Evolutionary conservation across 2,888 invertebrate species (phyloP), one percentile per base, ranked within the genome.

Genomic region (Cantharis flavilabris): DNA sequence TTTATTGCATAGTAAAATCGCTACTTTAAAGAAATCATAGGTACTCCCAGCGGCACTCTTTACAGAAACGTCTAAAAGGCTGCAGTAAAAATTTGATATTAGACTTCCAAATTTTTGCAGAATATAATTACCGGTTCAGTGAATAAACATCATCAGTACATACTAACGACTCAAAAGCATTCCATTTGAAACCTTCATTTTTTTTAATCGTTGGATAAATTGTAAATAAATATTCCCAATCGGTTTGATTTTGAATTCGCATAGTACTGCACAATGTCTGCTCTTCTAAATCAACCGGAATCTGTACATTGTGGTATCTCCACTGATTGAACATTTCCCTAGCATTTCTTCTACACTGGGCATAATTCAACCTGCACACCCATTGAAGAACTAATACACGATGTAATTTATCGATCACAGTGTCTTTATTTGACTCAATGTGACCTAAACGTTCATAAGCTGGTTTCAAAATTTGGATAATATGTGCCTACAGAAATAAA

Each of bases 221-320:
- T 9, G 72, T 72, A 90, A 92, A 94, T 20, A 94, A 87, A 82
- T 88, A 90, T 3, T 91, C 83, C 90, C 94, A 96, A 78, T 94
- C 92, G 0, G 85, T 84, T 14, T 85, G 83, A 0, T 88, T 89
- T 0, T 94, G 95, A 18, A 90, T 86, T n/a, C 92, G 91, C 13
- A 96, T 89, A 2, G 91, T 94, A 20, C 91, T 91, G 85, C 96
- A 96, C 88, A 95, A 95, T 0, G 95, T 93, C 73, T 91, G 91
- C 26, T 90, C 87, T 71, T 94, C 92, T 71, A 92, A 90, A 83
- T 95, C 93, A 4, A 90, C 90, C 13, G 91, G 89, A 72, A 92
- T 89, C 33, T 13, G 3, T 76, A 14, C 85, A 65, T 82, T 80
- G 9, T 82, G 70, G 82, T 81, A 16, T 65, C 76, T n/a, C 88